Percentiles rank a stretch among this genome's conserved stretches.
phyloP scores from a whole-genome alignment of 2,888 invertebrate species.

The Pseudolycoriella hygida region DNA sequence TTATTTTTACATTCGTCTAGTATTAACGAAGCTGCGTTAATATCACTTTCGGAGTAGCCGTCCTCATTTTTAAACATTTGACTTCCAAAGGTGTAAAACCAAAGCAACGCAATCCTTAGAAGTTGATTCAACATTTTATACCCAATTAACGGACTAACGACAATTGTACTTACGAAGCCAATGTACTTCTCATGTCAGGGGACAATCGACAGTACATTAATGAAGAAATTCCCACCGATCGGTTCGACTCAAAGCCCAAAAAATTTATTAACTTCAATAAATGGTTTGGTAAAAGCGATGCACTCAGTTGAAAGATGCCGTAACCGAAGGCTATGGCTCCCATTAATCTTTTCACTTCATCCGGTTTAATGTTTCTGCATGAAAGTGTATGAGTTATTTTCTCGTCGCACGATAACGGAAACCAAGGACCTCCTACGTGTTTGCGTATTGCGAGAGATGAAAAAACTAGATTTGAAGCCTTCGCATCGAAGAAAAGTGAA shows the following conservation, averaged over 20 bases:
- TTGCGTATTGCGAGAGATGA: too few relatives aligned
- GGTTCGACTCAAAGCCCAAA: constrained; percentile 46
- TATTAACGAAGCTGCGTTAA: constrained; percentile 33
- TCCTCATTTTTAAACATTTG: constrained; percentile 45
- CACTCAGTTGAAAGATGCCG: constrained; percentile 46
- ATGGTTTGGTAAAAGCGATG: constrained; percentile 47
- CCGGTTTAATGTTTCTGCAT: constrained; percentile 27
- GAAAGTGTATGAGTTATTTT: too few relatives aligned
- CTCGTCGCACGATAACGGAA: too few relatives aligned
- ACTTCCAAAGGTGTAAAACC: constrained; percentile 51
- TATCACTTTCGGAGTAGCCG: constrained; percentile 39
- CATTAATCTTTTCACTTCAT: constrained; percentile 39
- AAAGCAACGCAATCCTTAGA: constrained; percentile 36
- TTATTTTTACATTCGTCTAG: constrained; percentile 34
- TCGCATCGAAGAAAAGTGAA: too few relatives aligned
- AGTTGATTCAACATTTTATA: too few relatives aligned
- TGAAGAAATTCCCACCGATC: constrained; percentile 36
- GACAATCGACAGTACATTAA: constrained; percentile 41
- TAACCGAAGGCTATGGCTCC: constrained; percentile 52
- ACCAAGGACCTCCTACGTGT: too few relatives aligned
- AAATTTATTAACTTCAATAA: constrained; percentile 40
- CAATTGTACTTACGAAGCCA: constrained; percentile 36
- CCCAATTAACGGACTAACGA: not conserved
- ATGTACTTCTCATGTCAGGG: constrained; percentile 45
- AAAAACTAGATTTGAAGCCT: too few relatives aligned